A percentile compares a stretch with the other conserved stretches of the same genome.
Conservation (phyloP, 2,888 invertebrate genomes). For the Chydorus sphaericus region DNA sequence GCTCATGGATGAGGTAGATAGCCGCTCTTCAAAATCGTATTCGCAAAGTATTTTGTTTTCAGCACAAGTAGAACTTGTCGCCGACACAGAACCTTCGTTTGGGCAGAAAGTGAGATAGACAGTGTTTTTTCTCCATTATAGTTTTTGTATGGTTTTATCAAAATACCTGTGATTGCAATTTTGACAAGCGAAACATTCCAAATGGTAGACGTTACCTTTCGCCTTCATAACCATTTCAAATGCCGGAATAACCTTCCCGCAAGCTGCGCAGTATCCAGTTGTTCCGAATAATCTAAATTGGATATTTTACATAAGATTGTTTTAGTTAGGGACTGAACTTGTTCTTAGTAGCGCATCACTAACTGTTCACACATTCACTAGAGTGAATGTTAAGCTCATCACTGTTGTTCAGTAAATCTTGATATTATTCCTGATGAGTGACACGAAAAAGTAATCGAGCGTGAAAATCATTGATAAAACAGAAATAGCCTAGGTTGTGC, state of each 20-base stretch:
- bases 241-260: conserved; percentile 82
- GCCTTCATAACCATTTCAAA: conserved; percentile 94
- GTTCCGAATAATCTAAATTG: conserved; percentile 66
- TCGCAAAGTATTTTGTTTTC: conserved; percentile 90
- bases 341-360: no score
- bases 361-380: no score
- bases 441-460: no score
- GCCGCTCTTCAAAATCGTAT: conserved; percentile 81
- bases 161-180: conserved; percentile 83
- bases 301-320: neutral
- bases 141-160: neutral
- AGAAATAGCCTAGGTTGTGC: no score
- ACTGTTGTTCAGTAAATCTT: no score
- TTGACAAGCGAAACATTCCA: conserved; percentile 88
- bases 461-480: no score
- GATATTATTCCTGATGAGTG: no score
- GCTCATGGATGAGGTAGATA: conserved; percentile 52
- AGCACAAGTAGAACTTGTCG: conserved; percentile 78
- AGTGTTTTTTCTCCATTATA: neutral
- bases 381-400: no score
- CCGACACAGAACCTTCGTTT: conserved; percentile 78
- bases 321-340: no score
- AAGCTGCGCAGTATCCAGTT: conserved; percentile 80
- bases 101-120: neutral
- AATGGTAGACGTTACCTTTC: conserved; percentile 78